Base-by-base conservation (phyloP, 2,797 vertebrate genomes). In the Lagothrix lagotricha region DNA sequence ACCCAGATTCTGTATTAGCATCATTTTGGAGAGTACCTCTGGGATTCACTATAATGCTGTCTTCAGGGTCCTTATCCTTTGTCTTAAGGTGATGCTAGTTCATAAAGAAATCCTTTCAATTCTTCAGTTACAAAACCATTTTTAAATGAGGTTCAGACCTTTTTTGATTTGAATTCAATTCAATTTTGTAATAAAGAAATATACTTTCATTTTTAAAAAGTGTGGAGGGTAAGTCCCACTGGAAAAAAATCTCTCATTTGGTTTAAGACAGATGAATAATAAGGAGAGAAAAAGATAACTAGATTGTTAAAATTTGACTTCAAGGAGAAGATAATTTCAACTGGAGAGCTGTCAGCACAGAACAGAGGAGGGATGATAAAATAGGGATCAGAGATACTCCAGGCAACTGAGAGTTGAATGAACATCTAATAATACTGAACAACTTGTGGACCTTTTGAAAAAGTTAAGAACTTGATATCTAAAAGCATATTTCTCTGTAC, bases 241-340 rank as follows among this genome's bases (percentile, higher is more conserved):
- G 93, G 88, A 26, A 36, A 36, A 15, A 93, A 44, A 86, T n/a
- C 39, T 95, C 95, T 98, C 96, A 77, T 94, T 97, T 96, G 80
- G 91, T 88, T 96, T 96, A 96, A 95, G 97, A 95, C 94, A 97
- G 93, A 90, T 95, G 96, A 96, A 98, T 95, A 97, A 97, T 95
- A 96, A 94, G 91, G 90, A 93, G 88, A 94, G 75, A 75, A 92
- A 94, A 94, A 96, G 91, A 97, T 96, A 96, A 95, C 97, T 61
- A 73, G 94, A 94, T 96, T 97, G 89, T 95, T 97, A 96, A 97
- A 95, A 94, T 96, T 87, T 96, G 87, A 96, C 96, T 97, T 89
- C 88, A 92, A 97, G 91, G 93, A 83, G 94, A 84, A 97, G 97
- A 97, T 96, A 94, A 97, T 97, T 97, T 97, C 91, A 93, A 48